Percentiles rank a stretch among this genome's conserved stretches.
phyloP scores from a whole-genome alignment of 2,113 vertebrate genomes.

The Recurvirostra avosetta region DNA sequence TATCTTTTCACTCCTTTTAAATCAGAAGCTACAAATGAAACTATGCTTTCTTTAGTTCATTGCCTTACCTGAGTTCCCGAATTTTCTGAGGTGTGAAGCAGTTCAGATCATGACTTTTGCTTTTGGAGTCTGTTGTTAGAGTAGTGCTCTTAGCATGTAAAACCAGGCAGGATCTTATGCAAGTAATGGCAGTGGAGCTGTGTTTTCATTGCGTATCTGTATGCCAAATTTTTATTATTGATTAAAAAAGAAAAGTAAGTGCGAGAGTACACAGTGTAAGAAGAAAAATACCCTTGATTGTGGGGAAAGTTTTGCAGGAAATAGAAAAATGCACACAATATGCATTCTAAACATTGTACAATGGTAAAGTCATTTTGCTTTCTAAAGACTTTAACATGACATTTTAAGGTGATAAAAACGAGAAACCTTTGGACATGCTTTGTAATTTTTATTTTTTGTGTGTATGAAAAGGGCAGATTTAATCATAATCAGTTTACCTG shows the following conservation, averaged over 20 bases:
- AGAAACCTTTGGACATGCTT: not conserved
- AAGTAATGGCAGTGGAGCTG: not conserved
- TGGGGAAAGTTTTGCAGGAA: not conserved
- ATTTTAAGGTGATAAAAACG: not conserved
- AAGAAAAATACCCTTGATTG: not conserved
- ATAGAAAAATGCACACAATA: not conserved
- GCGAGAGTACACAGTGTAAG: not conserved
- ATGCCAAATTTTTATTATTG: not conserved
- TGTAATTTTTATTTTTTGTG: not conserved
- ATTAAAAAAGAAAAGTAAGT: not conserved
- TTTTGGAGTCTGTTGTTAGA: not conserved
- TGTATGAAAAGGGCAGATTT: not conserved
- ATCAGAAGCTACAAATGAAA: not conserved
- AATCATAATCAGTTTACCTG: not conserved
- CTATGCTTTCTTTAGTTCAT: not conserved
- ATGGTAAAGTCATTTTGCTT: not conserved
- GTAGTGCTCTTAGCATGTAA: not conserved
- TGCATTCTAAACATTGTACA: accelerated
- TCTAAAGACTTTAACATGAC: not conserved
- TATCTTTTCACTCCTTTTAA: slow-evolving; percentile 4
- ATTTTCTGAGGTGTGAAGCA: not conserved
- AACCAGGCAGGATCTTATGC: not conserved
- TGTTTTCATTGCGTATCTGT: not conserved
- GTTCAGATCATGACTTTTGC: slow-evolving; percentile 1
- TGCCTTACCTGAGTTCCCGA: not conserved